Base-by-base conservation (phyloP, 2,797 vertebrate genomes). In the Siniperca scherzeri region DNA sequence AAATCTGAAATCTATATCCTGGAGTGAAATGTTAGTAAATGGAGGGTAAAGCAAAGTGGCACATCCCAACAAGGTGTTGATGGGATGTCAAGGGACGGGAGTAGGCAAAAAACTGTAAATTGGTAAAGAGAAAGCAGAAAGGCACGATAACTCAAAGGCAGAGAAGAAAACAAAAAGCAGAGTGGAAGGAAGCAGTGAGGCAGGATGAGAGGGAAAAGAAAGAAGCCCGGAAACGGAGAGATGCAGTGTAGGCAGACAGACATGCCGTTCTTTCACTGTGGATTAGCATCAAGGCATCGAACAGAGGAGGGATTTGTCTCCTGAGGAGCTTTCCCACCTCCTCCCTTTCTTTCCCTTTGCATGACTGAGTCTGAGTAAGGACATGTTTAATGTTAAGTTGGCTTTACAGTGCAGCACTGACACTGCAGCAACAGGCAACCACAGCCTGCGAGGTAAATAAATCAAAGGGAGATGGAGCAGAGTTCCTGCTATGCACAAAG, bases 291-390 rank as follows among this genome's bases (percentile, higher is more conserved):
- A 92, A 81, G 79, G 70, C 88, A 53, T 42, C 53, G 16, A 87
- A 91, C 90, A 93, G 89, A 90, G 88, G 89, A 77, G 42, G 86
- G 87, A 91, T 89, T 87, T 90, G 90, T 94, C 90, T 92, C 88
- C 86, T 9, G 80, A 92, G 89, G 90, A 92, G 86, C 80, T 85
- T 68, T 76, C 78, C 70, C 74, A 64, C 84, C 65, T 70, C 87
- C 62, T 22, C 61, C 4, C 4, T 17, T 17, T 42, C 40, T 36
- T 59, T 70, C 0, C 33, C 67, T 72, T 71, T 77, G 87, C 85
- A 68, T 89, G 90, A 76, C 81, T 74, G 83, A 75, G 62, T 77
- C 67, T 64, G 83, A 76, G 64, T 40, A 14, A 88, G 82, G 86
- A 82, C 84, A 70, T 75, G 77, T 86, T 89, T 91, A 77, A 85